Evolutionary conservation across 1,140 invertebrate genomes (phyloP).

Genomic region (Habropoda laboriosa): DNA sequence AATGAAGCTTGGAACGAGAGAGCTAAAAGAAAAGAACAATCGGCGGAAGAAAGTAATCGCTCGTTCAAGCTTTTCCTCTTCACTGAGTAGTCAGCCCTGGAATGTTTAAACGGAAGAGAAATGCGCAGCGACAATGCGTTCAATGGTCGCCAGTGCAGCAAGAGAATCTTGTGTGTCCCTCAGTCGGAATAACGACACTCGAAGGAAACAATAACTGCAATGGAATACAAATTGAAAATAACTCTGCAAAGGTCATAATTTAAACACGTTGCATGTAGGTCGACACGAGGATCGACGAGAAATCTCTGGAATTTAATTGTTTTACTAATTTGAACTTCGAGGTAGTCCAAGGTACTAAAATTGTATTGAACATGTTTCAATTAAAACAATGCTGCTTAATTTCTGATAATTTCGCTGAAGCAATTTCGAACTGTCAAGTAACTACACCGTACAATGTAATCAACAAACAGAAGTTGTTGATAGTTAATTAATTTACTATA

Average conservation of each 20-base stretch:
- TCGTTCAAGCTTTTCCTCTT: conserved; percentile 31
- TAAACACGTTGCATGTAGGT: background rate
- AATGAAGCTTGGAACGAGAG: conserved; percentile 26
- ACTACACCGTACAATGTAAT: too few relatives aligned
- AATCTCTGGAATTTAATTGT: too few relatives aligned
- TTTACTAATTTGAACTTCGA: too few relatives aligned
- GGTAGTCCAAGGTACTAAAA: too few relatives aligned
- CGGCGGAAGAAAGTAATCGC: conserved; percentile 43
- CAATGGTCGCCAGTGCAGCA: background rate
- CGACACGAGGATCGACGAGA: too few relatives aligned
- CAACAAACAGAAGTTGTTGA: too few relatives aligned
- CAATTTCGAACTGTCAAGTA: too few relatives aligned
- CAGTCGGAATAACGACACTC: background rate
- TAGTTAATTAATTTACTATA: too few relatives aligned
- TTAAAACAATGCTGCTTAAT: too few relatives aligned
- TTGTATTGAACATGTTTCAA: too few relatives aligned
- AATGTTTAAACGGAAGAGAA: background rate
- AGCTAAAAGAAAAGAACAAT: conserved; percentile 38
- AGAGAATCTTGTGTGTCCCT: background rate
- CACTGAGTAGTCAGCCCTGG: background rate
- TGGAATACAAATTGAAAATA: background rate
- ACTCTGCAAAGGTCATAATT: conserved; percentile 4
- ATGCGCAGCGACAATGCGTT: background rate
- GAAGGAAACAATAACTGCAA: conserved; percentile 21
- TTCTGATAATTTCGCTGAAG: too few relatives aligned